These are phyloP conservation scores for Pantherophis alleghaniensis DNA, from an alignment of 2,797 vertebrate species.

Conservation along the genomic window DNA sequence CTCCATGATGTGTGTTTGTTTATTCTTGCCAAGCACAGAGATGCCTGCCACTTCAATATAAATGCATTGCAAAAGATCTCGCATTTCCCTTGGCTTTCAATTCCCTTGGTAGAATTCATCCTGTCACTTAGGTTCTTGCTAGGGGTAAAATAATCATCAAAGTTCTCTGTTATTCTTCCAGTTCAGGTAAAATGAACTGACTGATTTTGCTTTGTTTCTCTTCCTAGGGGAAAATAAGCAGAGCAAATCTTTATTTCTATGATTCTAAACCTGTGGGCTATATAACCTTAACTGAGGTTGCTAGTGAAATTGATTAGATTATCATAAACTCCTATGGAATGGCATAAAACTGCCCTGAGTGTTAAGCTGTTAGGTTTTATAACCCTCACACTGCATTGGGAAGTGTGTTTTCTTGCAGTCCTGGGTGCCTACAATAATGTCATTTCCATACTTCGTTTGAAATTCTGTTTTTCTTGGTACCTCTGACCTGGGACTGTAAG, in stretches of 20 bases:
- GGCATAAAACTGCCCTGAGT: background rate
- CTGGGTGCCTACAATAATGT: background rate
- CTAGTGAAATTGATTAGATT: conserved; percentile 16
- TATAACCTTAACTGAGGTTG: background rate
- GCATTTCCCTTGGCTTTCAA: conserved; percentile 7
- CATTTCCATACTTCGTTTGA: background rate
- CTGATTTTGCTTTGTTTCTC: conserved; percentile 15
- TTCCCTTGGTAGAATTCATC: conserved; percentile 12
- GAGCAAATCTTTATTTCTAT: conserved; percentile 14
- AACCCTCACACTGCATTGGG: background rate
- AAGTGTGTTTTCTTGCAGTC: background rate
- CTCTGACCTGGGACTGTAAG: background rate
- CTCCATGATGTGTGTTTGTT: conserved; percentile 15
- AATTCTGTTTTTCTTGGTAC: background rate
- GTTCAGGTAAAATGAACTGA: conserved; percentile 4
- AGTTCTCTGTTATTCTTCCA: conserved; percentile 2
- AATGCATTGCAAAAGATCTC: conserved; percentile 16
- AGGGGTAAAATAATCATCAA: conserved; percentile 23
- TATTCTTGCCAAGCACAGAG: conserved; percentile 4
- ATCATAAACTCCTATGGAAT: background rate
- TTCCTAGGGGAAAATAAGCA: conserved; percentile 10
- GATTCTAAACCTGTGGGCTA: background rate
- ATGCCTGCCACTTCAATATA: conserved; percentile 21
- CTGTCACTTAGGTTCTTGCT: conserved; percentile 19
- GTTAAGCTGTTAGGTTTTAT: background rate